phyloP scores from a whole-genome alignment of 2,797 vertebrate genomes.

The Saxicola maurus region DNA sequence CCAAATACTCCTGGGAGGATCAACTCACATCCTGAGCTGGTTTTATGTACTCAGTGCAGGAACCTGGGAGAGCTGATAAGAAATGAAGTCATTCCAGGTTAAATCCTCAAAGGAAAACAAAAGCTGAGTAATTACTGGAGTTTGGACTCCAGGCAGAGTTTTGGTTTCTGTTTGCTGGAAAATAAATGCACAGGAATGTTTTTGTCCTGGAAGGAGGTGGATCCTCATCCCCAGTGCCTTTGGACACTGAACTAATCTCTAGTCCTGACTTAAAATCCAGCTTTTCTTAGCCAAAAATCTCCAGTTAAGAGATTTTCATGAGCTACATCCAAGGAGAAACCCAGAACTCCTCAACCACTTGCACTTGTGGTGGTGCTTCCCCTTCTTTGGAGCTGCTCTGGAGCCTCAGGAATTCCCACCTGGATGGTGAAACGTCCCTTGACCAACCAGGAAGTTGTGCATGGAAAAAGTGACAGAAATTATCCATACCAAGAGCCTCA shows the following conservation, averaged over 20 bases:
- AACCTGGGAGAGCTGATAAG: background rate
- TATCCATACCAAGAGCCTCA: background rate
- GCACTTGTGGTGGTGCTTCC: background rate
- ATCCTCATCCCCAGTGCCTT: background rate
- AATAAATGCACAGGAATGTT: background rate
- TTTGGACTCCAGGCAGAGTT: background rate
- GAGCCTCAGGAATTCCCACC: background rate
- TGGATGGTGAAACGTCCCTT: background rate
- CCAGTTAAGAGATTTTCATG: background rate
- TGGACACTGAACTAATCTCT: background rate
- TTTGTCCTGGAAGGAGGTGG: background rate
- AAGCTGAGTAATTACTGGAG: fast-evolving
- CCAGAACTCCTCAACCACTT: background rate
- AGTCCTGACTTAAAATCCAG: background rate
- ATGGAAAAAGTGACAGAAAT: background rate
- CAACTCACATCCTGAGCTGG: background rate
- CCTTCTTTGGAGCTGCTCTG: background rate
- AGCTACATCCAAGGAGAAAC: background rate
- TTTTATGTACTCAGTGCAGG: fast-evolving
- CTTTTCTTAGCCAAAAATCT: background rate
- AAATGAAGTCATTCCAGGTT: fast-evolving
- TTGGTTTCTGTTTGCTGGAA: background rate
- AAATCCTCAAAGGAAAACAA: background rate
- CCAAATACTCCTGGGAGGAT: background rate
- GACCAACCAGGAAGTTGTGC: background rate